Evolutionary conservation across 2,888 invertebrate species (phyloP).

Genomic region (Hypselothyrea guttata): DNA sequence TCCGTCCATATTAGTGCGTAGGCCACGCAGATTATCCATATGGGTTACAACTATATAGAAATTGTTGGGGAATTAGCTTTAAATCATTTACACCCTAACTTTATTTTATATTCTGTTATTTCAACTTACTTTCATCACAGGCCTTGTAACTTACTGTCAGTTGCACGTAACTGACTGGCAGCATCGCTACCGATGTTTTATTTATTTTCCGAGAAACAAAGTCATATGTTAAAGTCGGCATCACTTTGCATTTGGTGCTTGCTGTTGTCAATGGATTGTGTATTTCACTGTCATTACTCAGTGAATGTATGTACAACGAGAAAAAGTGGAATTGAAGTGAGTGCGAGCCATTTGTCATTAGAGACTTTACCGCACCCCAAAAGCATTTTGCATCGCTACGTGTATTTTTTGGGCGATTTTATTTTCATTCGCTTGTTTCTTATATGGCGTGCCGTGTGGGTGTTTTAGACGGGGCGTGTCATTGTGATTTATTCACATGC

Average conservation of each 20-base stretch:
- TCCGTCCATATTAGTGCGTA: no score
- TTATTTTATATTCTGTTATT: no score
- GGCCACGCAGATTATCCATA: no score
- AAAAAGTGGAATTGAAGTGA: conserved; percentile 16
- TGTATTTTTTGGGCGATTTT: not conserved
- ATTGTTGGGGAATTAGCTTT: no score
- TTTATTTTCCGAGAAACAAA: no score
- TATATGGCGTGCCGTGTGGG: not conserved
- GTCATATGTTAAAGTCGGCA: conserved; percentile 5
- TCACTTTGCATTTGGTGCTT: conserved; percentile 4
- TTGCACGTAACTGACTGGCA: no score
- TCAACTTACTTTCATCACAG: no score
- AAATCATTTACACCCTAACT: no score
- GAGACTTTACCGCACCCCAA: conserved; percentile 5
- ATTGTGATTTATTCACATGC: conserved; percentile 32
- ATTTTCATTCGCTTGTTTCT: conserved; percentile 1
- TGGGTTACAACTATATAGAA: no score
- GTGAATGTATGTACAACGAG: not conserved
- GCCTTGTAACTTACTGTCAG: no score
- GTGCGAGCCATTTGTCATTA: conserved; percentile 26
- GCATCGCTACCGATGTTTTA: no score
- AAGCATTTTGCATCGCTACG: conserved; percentile 1
- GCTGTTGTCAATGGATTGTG: conserved; percentile 3
- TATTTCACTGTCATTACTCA: conserved; percentile 6
- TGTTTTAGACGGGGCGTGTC: conserved; percentile 4